phyloP scores from a whole-genome alignment of 2,797 vertebrate species.

The Oreochromis mossambicus region DNA sequence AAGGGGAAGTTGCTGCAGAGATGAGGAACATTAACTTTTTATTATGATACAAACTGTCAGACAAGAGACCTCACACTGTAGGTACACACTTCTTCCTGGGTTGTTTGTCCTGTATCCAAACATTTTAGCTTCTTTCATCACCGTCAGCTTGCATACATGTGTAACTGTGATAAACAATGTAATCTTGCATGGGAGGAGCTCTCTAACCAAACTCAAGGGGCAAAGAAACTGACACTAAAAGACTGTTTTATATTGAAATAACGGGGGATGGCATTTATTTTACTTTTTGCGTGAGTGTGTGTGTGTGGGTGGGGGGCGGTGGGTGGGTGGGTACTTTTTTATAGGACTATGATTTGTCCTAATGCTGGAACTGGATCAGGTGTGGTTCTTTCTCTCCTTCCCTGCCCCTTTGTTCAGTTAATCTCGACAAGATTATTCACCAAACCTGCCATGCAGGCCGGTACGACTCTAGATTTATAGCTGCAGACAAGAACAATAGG shows the following conservation, averaged over 20 bases:
- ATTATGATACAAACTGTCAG: background rate
- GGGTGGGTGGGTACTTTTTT: conserved; percentile 50
- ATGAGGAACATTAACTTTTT: background rate
- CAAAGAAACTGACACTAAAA: conserved; percentile 60
- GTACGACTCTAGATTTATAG: conserved; percentile 36
- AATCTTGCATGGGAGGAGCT: conserved; percentile 37
- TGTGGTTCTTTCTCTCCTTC: conserved; percentile 29
- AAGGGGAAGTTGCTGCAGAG: conserved; percentile 18
- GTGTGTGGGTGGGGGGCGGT: background rate
- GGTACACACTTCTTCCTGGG: conserved; percentile 5
- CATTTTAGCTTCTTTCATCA: conserved; percentile 8
- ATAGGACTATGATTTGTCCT: conserved; percentile 37
- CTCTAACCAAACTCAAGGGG: conserved; percentile 42
- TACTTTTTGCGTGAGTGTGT: background rate
- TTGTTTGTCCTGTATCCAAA: conserved; percentile 8
- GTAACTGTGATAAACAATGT: conserved; percentile 47
- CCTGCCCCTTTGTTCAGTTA: conserved; percentile 34
- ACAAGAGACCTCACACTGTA: conserved; percentile 33
- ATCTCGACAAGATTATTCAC: conserved; percentile 34
- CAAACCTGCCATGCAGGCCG: conserved; percentile 61
- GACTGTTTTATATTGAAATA: conserved; percentile 32
- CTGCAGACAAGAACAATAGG: conserved; percentile 38
- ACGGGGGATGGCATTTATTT: conserved; percentile 45
- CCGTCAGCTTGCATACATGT: background rate
- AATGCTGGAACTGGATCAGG: conserved; percentile 63